phyloP scores from a whole-genome alignment of 2,888 invertebrate species.

The Electrophaes corylata region DNA sequence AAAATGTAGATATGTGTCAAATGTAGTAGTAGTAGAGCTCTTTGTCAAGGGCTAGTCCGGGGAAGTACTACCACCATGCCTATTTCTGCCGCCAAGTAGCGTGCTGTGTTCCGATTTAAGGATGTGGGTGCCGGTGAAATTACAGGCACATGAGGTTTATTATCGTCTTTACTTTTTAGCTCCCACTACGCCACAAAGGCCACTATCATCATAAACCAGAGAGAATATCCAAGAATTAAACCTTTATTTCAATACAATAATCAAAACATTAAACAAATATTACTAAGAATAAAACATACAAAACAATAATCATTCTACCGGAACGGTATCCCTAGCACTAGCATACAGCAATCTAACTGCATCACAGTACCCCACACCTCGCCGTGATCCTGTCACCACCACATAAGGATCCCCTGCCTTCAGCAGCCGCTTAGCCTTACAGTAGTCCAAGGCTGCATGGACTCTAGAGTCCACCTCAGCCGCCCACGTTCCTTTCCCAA shows the following conservation, averaged over 20 bases:
- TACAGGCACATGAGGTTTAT: too few species aligned
- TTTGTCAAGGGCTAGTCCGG: too few species aligned
- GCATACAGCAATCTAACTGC: slow-evolving; percentile 70
- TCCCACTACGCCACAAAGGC: too few species aligned
- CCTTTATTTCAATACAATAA: neutral
- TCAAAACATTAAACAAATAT: neutral
- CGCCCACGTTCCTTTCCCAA: slow-evolving; percentile 59
- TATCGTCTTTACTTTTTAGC: too few species aligned
- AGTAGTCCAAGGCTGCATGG: slow-evolving; percentile 71
- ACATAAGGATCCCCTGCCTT: slow-evolving; percentile 74
- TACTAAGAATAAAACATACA: neutral
- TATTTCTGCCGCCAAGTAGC: too few species aligned
- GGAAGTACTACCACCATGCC: too few species aligned
- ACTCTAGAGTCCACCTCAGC: slow-evolving; percentile 68
- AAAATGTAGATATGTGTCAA: too few species aligned
- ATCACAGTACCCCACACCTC: slow-evolving; percentile 75
- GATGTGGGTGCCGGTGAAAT: too few species aligned
- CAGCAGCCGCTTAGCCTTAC: slow-evolving; percentile 71
- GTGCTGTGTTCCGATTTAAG: too few species aligned
- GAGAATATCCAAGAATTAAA: neutral
- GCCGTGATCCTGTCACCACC: slow-evolving; percentile 66
- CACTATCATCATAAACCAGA: neutral
- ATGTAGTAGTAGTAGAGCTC: too few species aligned
- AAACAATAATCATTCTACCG: slow-evolving; percentile 26
- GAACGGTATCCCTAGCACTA: slow-evolving; percentile 64